These are phyloP conservation scores for Sturmia bella DNA, from an alignment of 2,888 invertebrate species.

Conservation along the genomic window DNA sequence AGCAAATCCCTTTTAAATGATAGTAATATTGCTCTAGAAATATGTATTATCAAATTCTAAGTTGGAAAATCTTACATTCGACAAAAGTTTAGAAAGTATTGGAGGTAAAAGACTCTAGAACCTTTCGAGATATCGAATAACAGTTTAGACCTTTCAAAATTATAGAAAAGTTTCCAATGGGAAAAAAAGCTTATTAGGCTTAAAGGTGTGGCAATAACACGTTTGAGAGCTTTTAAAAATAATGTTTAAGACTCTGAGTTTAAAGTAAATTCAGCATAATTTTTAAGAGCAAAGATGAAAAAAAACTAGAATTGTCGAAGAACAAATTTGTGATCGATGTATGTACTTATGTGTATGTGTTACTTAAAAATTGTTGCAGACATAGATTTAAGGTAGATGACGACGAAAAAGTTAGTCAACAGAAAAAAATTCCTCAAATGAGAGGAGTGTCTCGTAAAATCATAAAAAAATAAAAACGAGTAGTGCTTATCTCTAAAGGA, in stretches of 20 bases:
- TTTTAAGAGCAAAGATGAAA: neutral
- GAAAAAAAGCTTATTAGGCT: neutral
- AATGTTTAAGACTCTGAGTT: neutral
- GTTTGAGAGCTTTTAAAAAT: neutral
- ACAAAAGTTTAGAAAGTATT: too few relatives aligned
- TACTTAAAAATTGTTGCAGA: too few relatives aligned
- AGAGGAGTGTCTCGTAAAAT: slow-evolving; percentile 21
- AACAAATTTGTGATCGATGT: slow-evolving; percentile 20
- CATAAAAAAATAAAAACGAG: slow-evolving; percentile 4
- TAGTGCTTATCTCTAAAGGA: slow-evolving; percentile 23
- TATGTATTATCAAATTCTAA: too few relatives aligned
- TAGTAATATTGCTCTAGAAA: too few relatives aligned
- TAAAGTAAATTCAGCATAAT: neutral
- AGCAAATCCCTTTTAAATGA: too few relatives aligned
- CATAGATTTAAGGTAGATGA: too few relatives aligned
- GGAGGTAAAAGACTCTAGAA: too few relatives aligned
- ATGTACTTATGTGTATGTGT: too few relatives aligned
- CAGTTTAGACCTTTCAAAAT: too few relatives aligned
- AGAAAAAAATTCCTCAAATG: slow-evolving; percentile 15
- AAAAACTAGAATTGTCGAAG: slow-evolving; percentile 3
- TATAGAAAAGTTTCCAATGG: slow-evolving; percentile 5
- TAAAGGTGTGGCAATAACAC: neutral
- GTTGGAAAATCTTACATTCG: too few relatives aligned
- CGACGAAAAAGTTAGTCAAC: neutral
- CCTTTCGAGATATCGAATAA: too few relatives aligned